phyloP scores from a whole-genome alignment of 1,140 invertebrate species.

The Drosophila truncata region DNA sequence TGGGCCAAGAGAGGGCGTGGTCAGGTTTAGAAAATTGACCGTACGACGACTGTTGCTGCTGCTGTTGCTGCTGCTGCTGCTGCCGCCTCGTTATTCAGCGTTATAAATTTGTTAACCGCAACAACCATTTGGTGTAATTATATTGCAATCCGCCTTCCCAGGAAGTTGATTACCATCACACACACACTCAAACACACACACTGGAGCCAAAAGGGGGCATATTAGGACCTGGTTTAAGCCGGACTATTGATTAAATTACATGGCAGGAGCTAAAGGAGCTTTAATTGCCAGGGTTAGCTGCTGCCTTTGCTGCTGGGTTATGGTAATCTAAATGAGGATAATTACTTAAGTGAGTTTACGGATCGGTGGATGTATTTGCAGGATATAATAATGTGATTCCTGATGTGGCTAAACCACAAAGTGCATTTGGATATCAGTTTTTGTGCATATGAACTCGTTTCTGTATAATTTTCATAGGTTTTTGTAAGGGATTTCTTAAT shows the following conservation, averaged over 20 bases:
- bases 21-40: constrained; percentile 55
- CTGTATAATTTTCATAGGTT: not conserved
- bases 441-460: rapidly evolving
- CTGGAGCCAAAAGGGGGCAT: constrained; percentile 20
- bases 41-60: constrained; percentile 14
- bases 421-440: not conserved
- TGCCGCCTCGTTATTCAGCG: constrained; percentile 54
- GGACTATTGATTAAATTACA: constrained; percentile 32
- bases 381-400: not conserved
- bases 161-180: constrained; percentile 21
- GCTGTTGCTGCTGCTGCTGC: constrained; percentile 7
- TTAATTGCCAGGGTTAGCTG: constrained; percentile 23
- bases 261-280: constrained; percentile 16
- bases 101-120: constrained; percentile 81
- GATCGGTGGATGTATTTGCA: not conserved
- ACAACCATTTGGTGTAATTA: constrained; percentile 74
- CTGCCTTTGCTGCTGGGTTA: constrained; percentile 11
- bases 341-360: constrained; percentile 31
- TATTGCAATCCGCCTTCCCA: constrained; percentile 50
- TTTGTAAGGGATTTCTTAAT: not conserved
- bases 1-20: constrained; percentile 42
- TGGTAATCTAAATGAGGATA: constrained; percentile 10
- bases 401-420: not conserved
- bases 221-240: constrained; percentile 33
- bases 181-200: not conserved